Conservation (phyloP, 2,797 vertebrate species). For the Sebastes hubbsi region DNA sequence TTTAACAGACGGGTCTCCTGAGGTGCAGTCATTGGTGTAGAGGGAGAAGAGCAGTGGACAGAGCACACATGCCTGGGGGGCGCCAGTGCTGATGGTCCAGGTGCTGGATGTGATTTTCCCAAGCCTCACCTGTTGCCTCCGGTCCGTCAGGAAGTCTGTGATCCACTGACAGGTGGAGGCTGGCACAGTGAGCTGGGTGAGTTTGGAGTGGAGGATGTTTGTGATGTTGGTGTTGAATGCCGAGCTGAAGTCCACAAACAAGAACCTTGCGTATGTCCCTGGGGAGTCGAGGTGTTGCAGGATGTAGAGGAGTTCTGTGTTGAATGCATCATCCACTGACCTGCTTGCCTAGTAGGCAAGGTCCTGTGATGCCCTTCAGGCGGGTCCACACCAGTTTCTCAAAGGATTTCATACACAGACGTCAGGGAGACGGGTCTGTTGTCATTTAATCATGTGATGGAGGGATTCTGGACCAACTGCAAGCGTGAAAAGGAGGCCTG, state of each 20-base stretch:
- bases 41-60: not conserved
- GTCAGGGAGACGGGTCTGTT: not conserved
- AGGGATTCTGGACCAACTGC: not conserved
- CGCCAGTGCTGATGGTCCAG: not conserved
- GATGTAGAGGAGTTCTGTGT: not conserved
- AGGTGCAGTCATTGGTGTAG: not conserved
- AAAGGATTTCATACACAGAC: not conserved
- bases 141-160: not conserved
- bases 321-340: not conserved
- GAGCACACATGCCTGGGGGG: not conserved
- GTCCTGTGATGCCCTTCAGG: not conserved
- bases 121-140: not conserved
- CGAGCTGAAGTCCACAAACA: not conserved
- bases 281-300: not conserved
- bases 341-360: not conserved
- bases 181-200: not conserved
- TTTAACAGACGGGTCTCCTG: not conserved
- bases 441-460: not conserved
- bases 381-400: not conserved
- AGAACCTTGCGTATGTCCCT: not conserved
- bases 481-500: not conserved
- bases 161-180: not conserved
- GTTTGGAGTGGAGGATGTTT: not conserved
- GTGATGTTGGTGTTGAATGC: not conserved
- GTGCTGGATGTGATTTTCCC: not conserved